phyloP scores from a whole-genome alignment of 2,797 vertebrate species.

The Mormyrops boulengeri region DNA sequence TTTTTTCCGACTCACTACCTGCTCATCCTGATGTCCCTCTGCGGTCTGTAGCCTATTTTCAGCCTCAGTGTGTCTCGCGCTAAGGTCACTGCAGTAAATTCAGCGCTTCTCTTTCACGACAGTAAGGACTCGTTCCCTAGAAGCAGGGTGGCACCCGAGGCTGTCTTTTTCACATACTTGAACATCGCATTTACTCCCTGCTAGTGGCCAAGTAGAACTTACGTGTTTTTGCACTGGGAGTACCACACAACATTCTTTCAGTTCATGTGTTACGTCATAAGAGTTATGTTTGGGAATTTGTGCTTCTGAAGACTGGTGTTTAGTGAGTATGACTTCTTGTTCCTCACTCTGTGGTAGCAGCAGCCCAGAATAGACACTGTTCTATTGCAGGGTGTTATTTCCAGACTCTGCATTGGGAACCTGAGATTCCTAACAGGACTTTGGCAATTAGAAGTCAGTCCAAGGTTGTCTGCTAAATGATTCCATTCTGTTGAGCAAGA shows the following conservation, averaged over 20 bases:
- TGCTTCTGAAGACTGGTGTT: neutral
- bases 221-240: neutral
- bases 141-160: neutral
- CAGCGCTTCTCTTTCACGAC: neutral
- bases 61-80: neutral
- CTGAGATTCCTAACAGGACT: constrained; percentile 21
- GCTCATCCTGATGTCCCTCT: neutral
- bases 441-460: constrained; percentile 18
- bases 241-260: neutral
- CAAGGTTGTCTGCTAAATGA: constrained; percentile 24
- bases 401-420: constrained; percentile 15
- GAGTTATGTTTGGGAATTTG: neutral
- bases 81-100: neutral
- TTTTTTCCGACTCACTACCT: neutral
- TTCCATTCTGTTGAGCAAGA: neutral
- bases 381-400: constrained; percentile 24
- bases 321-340: neutral
- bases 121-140: neutral
- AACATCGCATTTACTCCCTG: neutral
- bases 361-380: constrained; percentile 22
- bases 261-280: neutral
- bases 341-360: neutral
- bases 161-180: neutral
- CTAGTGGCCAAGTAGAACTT: neutral
- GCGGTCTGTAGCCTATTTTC: constrained; percentile 1